phyloP scores from a whole-genome alignment of 2,888 invertebrate genomes.

The Griposia aprilina region DNA sequence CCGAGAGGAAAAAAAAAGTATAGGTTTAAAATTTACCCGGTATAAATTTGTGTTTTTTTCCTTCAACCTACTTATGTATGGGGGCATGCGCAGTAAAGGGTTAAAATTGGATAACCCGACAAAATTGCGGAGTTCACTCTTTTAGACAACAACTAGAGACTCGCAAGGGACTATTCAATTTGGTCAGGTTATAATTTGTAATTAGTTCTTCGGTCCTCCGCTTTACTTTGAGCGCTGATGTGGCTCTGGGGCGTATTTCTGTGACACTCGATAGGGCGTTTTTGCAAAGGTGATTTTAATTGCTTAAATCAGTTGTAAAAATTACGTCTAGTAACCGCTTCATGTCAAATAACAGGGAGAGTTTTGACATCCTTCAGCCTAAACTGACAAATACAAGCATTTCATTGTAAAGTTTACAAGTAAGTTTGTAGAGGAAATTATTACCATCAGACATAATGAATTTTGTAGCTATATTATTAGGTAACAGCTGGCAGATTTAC shows the following conservation, averaged over 20 bases:
- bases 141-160: constrained; percentile 27
- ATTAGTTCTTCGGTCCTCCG: constrained; percentile 79
- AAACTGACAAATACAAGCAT: not conserved
- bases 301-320: not conserved
- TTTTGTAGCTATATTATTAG: not conserved
- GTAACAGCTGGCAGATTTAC: not conserved
- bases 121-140: constrained; percentile 48
- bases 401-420: not conserved
- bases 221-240: constrained; percentile 72
- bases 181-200: constrained; percentile 69
- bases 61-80: constrained; percentile 88
- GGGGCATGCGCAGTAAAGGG: constrained; percentile 90
- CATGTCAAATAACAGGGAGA: too few relatives aligned
- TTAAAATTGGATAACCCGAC: constrained; percentile 76
- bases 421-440: too few relatives aligned
- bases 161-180: constrained; percentile 57
- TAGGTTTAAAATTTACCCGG: constrained; percentile 91
- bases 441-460: not conserved
- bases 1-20: constrained; percentile 89
- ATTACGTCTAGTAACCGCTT: not conserved
- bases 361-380: not conserved
- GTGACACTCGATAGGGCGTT: constrained; percentile 57
- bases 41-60: constrained; percentile 91
- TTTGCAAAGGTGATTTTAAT: constrained; percentile 21
- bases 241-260: constrained; percentile 62